Percentiles rank a stretch among this genome's conserved stretches.
phyloP scores from a whole-genome alignment of 2,113 vertebrate species.

The Oplegnathus fasciatus region DNA sequence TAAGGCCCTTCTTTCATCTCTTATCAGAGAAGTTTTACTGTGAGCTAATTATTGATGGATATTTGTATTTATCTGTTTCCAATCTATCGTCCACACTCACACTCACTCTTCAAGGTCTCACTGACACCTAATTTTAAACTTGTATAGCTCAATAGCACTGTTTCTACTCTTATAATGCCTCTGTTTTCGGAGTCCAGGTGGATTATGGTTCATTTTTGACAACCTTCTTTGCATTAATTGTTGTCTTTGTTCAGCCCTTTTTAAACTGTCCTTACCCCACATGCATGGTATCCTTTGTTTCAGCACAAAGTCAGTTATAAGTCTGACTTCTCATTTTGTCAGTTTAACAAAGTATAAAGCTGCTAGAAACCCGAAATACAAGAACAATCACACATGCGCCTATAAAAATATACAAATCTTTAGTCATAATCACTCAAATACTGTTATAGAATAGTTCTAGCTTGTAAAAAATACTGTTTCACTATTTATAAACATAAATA shows the following conservation, averaged over 20 bases:
- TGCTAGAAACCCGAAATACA: background rate
- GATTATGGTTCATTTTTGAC: background rate
- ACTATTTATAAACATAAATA: background rate
- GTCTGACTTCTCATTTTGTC: background rate
- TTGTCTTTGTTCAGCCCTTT: background rate
- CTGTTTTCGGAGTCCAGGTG: background rate
- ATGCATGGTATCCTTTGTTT: background rate
- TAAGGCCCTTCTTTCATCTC: background rate
- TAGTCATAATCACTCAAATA: background rate
- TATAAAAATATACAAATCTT: background rate
- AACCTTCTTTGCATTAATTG: background rate
- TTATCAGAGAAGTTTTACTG: background rate
- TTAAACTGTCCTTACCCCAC: background rate
- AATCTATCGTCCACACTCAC: background rate
- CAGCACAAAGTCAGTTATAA: background rate
- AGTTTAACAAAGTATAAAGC: background rate
- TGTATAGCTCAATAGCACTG: background rate
- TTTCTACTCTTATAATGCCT: background rate
- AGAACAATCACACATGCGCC: background rate
- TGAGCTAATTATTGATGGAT: slow-evolving; percentile 22
- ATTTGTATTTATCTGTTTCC: slow-evolving; percentile 12
- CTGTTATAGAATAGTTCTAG: background rate
- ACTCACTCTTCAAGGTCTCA: background rate
- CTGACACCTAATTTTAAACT: background rate
- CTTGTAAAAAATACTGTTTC: background rate